phyloP scores from a whole-genome alignment of 2,113 vertebrate genomes.

The Bos taurus region DNA sequence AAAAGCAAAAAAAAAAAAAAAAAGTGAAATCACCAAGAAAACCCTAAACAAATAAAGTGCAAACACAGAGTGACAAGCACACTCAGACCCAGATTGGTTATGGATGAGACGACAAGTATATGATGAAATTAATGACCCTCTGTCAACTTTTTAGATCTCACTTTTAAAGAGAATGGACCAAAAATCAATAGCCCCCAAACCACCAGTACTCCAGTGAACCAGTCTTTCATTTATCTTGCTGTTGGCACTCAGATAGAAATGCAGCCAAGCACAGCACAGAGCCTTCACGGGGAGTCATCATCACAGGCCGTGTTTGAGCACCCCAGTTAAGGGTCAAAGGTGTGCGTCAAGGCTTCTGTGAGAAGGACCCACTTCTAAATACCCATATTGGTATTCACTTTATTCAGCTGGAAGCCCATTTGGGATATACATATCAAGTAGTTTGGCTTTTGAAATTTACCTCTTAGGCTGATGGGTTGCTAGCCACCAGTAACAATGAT shows the following conservation, averaged over 20 bases:
- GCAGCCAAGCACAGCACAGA: slow-evolving; percentile 86
- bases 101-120: slow-evolving; percentile 88
- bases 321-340: slow-evolving; percentile 84
- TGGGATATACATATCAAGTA: background rate
- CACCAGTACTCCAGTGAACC: slow-evolving; percentile 87
- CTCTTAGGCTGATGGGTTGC: background rate
- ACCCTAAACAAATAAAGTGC: slow-evolving; percentile 93
- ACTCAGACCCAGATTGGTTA: slow-evolving; percentile 86
- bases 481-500: background rate
- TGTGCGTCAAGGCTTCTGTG: slow-evolving; percentile 73
- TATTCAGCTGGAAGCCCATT: slow-evolving; percentile 18
- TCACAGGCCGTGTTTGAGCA: slow-evolving; percentile 81
- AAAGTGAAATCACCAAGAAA: slow-evolving; percentile 81
- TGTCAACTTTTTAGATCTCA: slow-evolving; percentile 94
- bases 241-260: slow-evolving; percentile 87
- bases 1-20: slow-evolving; percentile 56
- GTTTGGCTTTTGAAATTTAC: slow-evolving; percentile 34
- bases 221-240: slow-evolving; percentile 91
- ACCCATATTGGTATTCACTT: slow-evolving; percentile 58
- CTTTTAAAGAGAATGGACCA: slow-evolving; percentile 90
- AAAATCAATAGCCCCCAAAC: slow-evolving; percentile 92
- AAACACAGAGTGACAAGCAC: slow-evolving; percentile 90
- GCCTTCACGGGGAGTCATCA: slow-evolving; percentile 85
- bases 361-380: slow-evolving; percentile 76
- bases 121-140: slow-evolving; percentile 93